A percentile compares a stretch with the other conserved stretches of the same genome.
Conservation (phyloP, 2,113 vertebrate genomes). For the Sminthopsis crassicaudata region DNA sequence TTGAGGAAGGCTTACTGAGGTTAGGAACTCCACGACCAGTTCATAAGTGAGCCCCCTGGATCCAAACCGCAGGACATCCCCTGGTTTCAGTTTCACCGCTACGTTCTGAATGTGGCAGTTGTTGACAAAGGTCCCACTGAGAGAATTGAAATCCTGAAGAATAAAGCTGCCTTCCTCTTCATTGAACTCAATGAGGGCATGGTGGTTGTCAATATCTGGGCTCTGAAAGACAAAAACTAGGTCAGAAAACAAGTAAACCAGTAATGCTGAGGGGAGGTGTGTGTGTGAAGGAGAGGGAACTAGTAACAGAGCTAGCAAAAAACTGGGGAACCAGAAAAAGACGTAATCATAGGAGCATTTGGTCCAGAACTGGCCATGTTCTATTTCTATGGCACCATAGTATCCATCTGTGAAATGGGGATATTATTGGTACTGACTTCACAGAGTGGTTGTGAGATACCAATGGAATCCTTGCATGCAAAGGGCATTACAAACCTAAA, state of each 20-base stretch:
- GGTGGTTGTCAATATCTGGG: slow-evolving; percentile 83
- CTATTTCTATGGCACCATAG: not conserved
- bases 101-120: slow-evolving; percentile 89
- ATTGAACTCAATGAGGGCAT: slow-evolving; percentile 83
- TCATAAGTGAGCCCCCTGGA: slow-evolving; percentile 78
- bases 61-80: slow-evolving; percentile 86
- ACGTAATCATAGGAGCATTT: not conserved
- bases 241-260: not conserved
- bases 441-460: not conserved
- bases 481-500: not conserved
- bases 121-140: slow-evolving; percentile 86
- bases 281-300: not conserved
- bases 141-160: slow-evolving; percentile 87
- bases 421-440: not conserved
- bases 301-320: not conserved
- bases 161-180: slow-evolving; percentile 79
- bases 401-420: not conserved
- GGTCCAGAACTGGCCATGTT: not conserved
- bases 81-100: slow-evolving; percentile 81
- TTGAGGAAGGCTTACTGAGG: slow-evolving; percentile 67
- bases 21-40: slow-evolving; percentile 80
- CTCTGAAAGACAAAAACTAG: slow-evolving; percentile 65
- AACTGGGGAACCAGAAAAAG: not conserved
- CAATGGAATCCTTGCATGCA: not conserved
- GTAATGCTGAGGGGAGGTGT: not conserved